Percentiles rank a stretch among this genome's conserved stretches.
Conservation (phyloP, 2,113 vertebrate genomes). For the Pituophis catenifer region DNA sequence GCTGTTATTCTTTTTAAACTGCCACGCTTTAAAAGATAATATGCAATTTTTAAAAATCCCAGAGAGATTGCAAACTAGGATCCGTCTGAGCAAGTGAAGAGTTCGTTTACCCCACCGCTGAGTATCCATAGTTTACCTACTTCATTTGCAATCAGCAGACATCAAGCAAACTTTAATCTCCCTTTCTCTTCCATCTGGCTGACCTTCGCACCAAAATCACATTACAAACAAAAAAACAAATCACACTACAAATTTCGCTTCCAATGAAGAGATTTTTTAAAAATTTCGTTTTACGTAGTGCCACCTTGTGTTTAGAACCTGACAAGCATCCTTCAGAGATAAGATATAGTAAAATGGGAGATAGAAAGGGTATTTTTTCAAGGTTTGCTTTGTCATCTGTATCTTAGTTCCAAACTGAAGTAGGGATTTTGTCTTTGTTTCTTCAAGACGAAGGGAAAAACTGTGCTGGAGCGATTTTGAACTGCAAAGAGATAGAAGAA, state of each 20-base stretch:
- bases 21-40: not conserved
- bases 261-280: not conserved
- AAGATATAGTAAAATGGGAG: not conserved
- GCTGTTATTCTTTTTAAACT: not conserved
- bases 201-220: not conserved
- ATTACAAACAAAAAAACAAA: no score
- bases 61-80: not conserved
- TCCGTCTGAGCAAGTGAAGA: not conserved
- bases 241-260: not conserved
- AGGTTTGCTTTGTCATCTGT: not conserved
- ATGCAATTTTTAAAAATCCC: not conserved
- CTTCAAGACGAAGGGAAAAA: not conserved
- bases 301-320: conserved; percentile 8
- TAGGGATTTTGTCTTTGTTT: not conserved
- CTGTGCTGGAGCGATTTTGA: not conserved
- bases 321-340: not conserved
- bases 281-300: not conserved
- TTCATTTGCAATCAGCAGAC: not conserved
- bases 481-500: no score
- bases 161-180: not conserved
- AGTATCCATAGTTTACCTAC: not conserved
- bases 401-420: no score
- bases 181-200: not conserved
- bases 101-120: not conserved
- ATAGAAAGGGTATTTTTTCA: not conserved